Percentiles rank a stretch among this genome's conserved stretches.
Conservation (phyloP, 2,888 invertebrate species). For the Apamea sordens region DNA sequence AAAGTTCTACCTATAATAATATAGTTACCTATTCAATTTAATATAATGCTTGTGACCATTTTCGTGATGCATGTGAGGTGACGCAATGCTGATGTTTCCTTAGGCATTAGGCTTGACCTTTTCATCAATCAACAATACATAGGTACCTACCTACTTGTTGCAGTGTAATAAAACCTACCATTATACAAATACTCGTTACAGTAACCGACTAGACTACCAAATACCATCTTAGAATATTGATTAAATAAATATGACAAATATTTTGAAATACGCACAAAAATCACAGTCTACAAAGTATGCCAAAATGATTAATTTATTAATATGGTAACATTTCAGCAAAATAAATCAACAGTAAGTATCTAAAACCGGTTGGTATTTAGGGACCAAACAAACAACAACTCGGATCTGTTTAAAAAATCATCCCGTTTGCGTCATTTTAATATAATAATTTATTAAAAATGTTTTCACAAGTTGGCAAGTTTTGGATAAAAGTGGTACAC, state of each 20-base stretch:
- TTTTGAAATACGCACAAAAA: neutral
- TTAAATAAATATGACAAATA: neutral
- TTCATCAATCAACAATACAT: neutral
- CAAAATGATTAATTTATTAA: constrained; percentile 3
- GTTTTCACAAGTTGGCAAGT: constrained; percentile 76
- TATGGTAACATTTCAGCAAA: constrained; percentile 59
- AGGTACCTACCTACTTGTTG: neutral
- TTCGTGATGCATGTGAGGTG: neutral
- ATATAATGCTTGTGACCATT: neutral
- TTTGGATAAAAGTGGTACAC: constrained; percentile 82
- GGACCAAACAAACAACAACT: constrained; percentile 53
- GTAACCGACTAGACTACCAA: neutral
- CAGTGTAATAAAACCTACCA: neutral
- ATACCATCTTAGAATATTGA: neutral
- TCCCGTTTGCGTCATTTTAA: constrained; percentile 47
- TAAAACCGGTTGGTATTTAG: constrained; percentile 34
- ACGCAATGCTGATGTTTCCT: neutral
- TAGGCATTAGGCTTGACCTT: neutral
- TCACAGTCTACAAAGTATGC: neutral
- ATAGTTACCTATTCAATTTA: constrained; percentile 1
- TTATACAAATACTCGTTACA: neutral
- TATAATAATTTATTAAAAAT: constrained; percentile 63
- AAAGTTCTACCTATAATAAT: neutral
- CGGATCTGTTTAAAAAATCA: constrained; percentile 47
- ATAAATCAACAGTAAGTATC: constrained; percentile 35